Percentiles rank a stretch among this genome's conserved stretches.
Conservation (phyloP, 2,888 invertebrate genomes). For the Apantesis nais region DNA sequence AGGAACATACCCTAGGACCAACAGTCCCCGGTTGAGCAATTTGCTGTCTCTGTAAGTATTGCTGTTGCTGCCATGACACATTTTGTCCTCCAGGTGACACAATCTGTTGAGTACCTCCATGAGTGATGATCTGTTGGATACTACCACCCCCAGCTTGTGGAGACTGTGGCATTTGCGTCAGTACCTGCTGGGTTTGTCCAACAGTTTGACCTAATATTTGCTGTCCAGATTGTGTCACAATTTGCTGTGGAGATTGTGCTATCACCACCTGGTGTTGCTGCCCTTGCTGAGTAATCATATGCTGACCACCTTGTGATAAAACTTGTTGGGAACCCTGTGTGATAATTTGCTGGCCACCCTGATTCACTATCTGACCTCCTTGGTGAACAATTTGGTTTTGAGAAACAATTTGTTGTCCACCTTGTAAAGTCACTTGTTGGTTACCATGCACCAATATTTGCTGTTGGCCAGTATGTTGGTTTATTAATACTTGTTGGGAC, state of each 20-base stretch:
- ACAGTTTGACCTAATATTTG: conserved; percentile 77
- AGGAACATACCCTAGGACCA: conserved; percentile 75
- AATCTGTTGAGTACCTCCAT: conserved; percentile 80
- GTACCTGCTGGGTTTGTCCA: conserved; percentile 74
- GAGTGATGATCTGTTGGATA: conserved; percentile 83
- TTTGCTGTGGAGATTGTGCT: conserved; percentile 80
- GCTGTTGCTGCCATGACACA: conserved; percentile 82
- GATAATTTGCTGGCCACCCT: conserved; percentile 77
- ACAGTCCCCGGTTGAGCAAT: conserved; percentile 82
- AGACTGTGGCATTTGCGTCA: conserved; percentile 77
- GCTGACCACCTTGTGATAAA: conserved; percentile 80
- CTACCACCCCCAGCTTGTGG: conserved; percentile 74
- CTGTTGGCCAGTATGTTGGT: conserved; percentile 80
- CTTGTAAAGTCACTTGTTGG: conserved; percentile 80
- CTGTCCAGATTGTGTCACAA: conserved; percentile 79
- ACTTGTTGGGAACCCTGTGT: conserved; percentile 77
- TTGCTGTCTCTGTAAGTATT: conserved; percentile 82
- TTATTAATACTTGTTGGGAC: conserved; percentile 83
- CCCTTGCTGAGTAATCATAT: conserved; percentile 80
- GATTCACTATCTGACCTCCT: conserved; percentile 78
- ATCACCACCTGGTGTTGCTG: conserved; percentile 82
- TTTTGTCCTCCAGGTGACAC: conserved; percentile 79
- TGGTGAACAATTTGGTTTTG: conserved; percentile 81
- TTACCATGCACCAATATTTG: conserved; percentile 82
- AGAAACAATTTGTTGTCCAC: conserved; percentile 79